Percentiles rank a stretch among this genome's conserved stretches.
phyloP scores from a whole-genome alignment of 2,113 vertebrate genomes.

The Ptyas mucosa region DNA sequence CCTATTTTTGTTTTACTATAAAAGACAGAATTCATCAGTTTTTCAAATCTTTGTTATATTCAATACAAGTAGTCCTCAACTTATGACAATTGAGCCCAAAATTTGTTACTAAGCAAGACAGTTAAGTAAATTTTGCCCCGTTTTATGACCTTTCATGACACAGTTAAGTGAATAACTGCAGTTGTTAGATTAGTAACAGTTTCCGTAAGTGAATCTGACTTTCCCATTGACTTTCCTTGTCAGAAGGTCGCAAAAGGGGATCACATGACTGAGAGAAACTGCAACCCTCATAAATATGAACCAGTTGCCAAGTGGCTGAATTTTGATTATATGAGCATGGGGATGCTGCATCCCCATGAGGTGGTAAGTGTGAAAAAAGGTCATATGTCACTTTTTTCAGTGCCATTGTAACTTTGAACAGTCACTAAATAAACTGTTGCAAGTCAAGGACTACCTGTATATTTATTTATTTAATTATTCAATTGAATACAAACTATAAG shows the following conservation, averaged over 20 bases:
- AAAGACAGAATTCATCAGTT: neutral
- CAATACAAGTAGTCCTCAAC: neutral
- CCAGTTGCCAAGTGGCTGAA: too few relatives aligned
- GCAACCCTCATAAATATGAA: too few relatives aligned
- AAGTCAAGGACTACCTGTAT: neutral
- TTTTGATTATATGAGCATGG: too few relatives aligned
- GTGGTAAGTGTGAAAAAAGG: neutral
- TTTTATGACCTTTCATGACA: neutral
- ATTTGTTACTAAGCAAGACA: neutral
- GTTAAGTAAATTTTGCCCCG: neutral
- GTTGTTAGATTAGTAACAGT: neutral
- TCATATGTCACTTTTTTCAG: neutral
- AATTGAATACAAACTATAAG: neutral
- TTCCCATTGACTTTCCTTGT: neutral
- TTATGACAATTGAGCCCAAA: neutral
- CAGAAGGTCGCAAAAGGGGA: too few relatives aligned
- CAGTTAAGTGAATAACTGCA: neutral
- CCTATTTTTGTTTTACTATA: neutral
- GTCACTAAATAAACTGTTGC: neutral
- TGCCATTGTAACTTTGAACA: neutral
- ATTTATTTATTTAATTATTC: neutral
- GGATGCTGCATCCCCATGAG: too few relatives aligned
- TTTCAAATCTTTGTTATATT: neutral
- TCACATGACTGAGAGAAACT: too few relatives aligned
- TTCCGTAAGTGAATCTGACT: neutral